Base-by-base conservation (phyloP, 2,113 vertebrate genomes). In the Elephas maximus region DNA sequence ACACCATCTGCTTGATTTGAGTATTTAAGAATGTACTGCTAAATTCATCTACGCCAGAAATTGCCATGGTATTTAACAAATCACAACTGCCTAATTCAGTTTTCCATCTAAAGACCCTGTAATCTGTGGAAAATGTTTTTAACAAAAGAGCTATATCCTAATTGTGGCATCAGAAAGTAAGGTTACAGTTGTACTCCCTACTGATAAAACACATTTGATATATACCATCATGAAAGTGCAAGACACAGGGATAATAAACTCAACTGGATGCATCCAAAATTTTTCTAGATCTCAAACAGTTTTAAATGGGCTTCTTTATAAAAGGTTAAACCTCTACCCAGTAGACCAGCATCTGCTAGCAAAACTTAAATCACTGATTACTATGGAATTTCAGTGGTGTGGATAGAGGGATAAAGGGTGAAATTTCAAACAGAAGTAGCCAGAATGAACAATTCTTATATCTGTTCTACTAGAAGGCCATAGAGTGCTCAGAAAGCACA, bases 1-100 rank as follows among this genome's bases (percentile, higher is more conserved):
- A 84, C 8, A 93, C 69, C 83, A 80, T 53, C 60, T 92, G 21
- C 8, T 92, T 82, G 26, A 93, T n/a, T 48, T 90, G 21, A 94
- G 63, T 95, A 91, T 89, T 91, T 93, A 21, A 21, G 21, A 79
- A 7, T 60, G 0, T 65, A 79, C 92, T 94, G 33, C 63, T 84
- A 74, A 87, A 28, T 8, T 2, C 1, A 57, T 69, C 30, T 53
- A n/a, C 45, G 71, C 48, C 53, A 90, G 67, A 78, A 51, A 95
- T 73, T 6, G 10, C 65, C 11, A 69, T 44, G 4, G 26, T 51
- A 93, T 63, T 90, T 86, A 69, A 86, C 23, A 85, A 84, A 48
- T 81, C 83, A 82, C 24, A 91, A 80, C 12, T 60, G 26, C 45
- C 33, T 85, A 51, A 91, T 44, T 86, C n/a, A 84, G 76, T 95